Evolutionary conservation across 2,113 vertebrate genomes (phyloP), one percentile per base, ranked within the genome.

Genomic region (Corythaeola cristata): DNA sequence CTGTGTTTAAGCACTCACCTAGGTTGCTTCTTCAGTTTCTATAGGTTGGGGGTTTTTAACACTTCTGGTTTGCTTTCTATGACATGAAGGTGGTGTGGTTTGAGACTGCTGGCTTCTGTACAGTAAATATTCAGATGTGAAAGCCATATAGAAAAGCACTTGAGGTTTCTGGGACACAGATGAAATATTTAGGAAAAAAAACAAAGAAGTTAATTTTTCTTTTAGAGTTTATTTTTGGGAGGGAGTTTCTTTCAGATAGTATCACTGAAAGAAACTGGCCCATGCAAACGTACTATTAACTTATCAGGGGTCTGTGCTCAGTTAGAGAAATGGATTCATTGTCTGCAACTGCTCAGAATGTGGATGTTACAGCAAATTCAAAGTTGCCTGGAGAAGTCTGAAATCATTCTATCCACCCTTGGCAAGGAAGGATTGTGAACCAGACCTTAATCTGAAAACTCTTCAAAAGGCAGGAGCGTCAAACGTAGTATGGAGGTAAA

Each of bases 11-110:
- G n/a, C 71, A 33, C n/a, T 81, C 30, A 28, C 4, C 15, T 5
- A 58, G 20, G 18, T 22, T n/a, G 5, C 12, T 47, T 12, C 26
- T 59, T 58, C 1, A 2, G 14, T 73, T 80, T 49, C 19, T 32
- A 3, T 23, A 49, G 5, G 3, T 28, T 85, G 14, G 14, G 0
- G 0, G 0, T 4, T 67, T 41, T 35, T n/a, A 45, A 32, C 41
- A 49, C 4, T 24, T 28, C 19, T 44, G 28, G 6, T 73, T 89
- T 62, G 24, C 52, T 44, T 58, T 79, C 19, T 45, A 7, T 41
- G 22, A 9, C 12, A 9, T 21, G 33, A 59, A 64, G 18, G 6
- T 58, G 16, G 5, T 37, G 10, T 26, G 12, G 35, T 76, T 83
- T 89, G 45, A 67, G 5, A 44, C n/a, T 39, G 27, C 33, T 71